Evolutionary conservation across 2,113 vertebrate species (phyloP), one percentile per base, ranked within the genome.

Genomic region (Condylura cristata): DNA sequence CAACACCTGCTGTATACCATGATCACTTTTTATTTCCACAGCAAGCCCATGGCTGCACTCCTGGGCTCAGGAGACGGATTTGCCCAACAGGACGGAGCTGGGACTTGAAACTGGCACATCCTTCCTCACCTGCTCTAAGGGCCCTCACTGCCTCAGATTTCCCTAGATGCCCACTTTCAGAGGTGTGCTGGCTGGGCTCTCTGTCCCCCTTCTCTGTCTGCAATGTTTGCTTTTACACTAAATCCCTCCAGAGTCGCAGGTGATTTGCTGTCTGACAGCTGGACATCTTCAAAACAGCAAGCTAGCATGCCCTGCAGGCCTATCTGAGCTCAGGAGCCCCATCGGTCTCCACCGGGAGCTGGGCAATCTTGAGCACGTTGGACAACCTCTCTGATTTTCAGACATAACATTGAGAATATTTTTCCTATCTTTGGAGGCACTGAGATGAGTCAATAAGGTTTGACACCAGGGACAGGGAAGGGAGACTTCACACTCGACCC

Each of bases 161-260:
- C 32, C 41, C 32, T 41, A 8, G 0, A 0, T n/a, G 18, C 16
- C 81, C n/a, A 5, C 26, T 0, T 0, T 32, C 48, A 75, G 44
- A 2, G 0, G 7, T 48, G 24, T 66, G 1, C 3, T 8, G 65
- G 70, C 5, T 3, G 4, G 53, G 34, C 26, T 26, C 14, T 17
- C 44, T 51, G 48, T 68, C 63, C 37, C 28, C n/a, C 74, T n/a
- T 20, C 48, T 39, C 61, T 18, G 8, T 22, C 46, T 58, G 9
- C 5, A 39, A 58, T 34, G 34, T 9, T 4, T 0, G 10, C 26
- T 60, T 28, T 26, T 30, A 8, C 3, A 8, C 46, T 11, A 7
- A n/a, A 20, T 8, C 20, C 83, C 58, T 39, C 9, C 60, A 32
- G 68, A n/a, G 46, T n/a, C 4, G 51, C 22, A 26, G 56, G 20